Evolutionary conservation across 2,113 vertebrate genomes (phyloP), one percentile per base, ranked within the genome.

Genomic region (Butastur rufipennis): DNA sequence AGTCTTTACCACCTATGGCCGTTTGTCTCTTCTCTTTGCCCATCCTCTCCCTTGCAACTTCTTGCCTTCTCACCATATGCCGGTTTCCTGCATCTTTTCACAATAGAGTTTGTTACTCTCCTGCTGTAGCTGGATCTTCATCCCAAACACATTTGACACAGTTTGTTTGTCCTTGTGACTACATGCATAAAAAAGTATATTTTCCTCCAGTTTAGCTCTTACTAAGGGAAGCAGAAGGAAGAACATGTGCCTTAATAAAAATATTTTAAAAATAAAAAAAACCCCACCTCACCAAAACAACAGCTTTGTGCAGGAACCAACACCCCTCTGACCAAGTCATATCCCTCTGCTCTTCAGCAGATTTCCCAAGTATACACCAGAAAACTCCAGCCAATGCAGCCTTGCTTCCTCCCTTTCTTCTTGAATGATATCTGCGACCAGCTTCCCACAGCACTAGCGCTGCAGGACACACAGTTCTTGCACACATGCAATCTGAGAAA

Each of bases 391-490:
- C 58, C 40, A 50, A 19, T 43, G 22, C 17, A 68, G 13, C 23
- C 6, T 27, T 80, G 15, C 8, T 67, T 66, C 9, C 5, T 85
- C 26, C 9, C 14, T 48, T 66, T 55, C 42, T 45, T 55, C 26
- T 1, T 21, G n/a, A 62, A 50, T 32, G 22, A 25, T 50, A 38
- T 9, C 16, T 8, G 21, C 25, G 73, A 13, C 11, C 27, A 75
- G 7, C 13, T 71, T 86, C 27, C 16, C 10, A 18, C 2, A 7
- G 45, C 4, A 4, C 5, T 29, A 45, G 13, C 0, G 1, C 59
- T 89, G 34, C 38, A 89, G 61, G 32, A 67, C 10, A 25, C 22
- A 13, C 17, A 7, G 27, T 3, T n/a, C 36, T n/a, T n/a, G 6
- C 68, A 58, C 25, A 31, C 10, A 4, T 22, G 13, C 11, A 45